phyloP scores from a whole-genome alignment of 2,888 invertebrate species.

The Acholoe squamosa region DNA sequence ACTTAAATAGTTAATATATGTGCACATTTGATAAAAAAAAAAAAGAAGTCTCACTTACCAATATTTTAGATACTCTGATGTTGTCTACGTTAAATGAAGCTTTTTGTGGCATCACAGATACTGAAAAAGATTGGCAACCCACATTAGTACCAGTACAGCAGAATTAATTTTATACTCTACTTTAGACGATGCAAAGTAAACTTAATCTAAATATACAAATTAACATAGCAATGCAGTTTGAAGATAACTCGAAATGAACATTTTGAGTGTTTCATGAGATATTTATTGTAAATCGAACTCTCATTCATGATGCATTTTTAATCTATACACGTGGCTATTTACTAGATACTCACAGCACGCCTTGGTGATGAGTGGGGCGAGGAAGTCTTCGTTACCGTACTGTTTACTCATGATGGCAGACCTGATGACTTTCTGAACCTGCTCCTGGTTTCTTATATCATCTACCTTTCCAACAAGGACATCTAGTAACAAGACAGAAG shows the following conservation, averaged over 20 bases:
- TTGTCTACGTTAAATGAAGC: constrained; percentile 98
- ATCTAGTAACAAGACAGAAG: constrained; percentile 71
- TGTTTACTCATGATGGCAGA: constrained; percentile 98
- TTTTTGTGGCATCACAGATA: constrained; percentile 91
- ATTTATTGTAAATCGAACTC: not conserved
- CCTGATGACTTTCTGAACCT: constrained; percentile 89
- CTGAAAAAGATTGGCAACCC: constrained; percentile 77
- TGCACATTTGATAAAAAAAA: too few relatives aligned
- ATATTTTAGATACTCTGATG: constrained; percentile 94
- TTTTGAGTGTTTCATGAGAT: too few relatives aligned
- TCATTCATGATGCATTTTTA: not conserved
- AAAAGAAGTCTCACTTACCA: constrained; percentile 86
- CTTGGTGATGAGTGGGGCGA: constrained; percentile 86
- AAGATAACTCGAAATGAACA: too few relatives aligned
- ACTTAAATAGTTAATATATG: too few relatives aligned
- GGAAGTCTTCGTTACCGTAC: constrained; percentile 97
- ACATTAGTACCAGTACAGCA: not conserved
- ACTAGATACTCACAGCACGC: constrained; percentile 82
- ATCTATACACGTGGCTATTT: too few relatives aligned
- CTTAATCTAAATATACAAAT: too few relatives aligned
- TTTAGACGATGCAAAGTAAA: too few relatives aligned
- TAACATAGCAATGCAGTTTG: too few relatives aligned
- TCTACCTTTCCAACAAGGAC: constrained; percentile 86
- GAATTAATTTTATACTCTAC: too few relatives aligned
- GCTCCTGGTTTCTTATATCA: constrained; percentile 86